phyloP scores from a whole-genome alignment of 2,888 invertebrate species.

The Enchytraeus crypticus region DNA sequence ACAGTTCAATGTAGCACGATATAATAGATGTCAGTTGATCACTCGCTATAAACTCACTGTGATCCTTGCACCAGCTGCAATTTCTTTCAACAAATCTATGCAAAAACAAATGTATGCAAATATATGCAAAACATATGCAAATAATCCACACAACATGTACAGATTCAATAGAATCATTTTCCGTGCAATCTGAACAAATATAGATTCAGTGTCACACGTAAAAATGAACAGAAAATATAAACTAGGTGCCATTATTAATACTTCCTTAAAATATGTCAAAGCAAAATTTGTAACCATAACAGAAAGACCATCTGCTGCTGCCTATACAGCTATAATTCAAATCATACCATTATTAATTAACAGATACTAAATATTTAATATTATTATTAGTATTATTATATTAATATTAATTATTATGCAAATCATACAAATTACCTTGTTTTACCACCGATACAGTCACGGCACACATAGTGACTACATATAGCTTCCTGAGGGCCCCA shows the following conservation, averaged over 20 bases:
- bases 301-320: too few relatives aligned
- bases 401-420: neutral
- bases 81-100: constrained; percentile 59
- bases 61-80: constrained; percentile 77
- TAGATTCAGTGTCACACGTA: too few relatives aligned
- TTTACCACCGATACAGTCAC: constrained; percentile 70
- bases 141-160: too few relatives aligned
- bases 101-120: neutral
- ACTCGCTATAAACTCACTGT: constrained; percentile 72
- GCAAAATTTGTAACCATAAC: too few relatives aligned
- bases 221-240: too few relatives aligned
- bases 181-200: neutral
- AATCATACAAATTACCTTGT: too few relatives aligned
- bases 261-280: too few relatives aligned
- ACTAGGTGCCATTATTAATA: too few relatives aligned
- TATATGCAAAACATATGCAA: too few relatives aligned
- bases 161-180: neutral
- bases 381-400: neutral
- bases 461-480: constrained; percentile 83
- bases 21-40: constrained; percentile 69
- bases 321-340: neutral
- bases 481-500: constrained; percentile 67
- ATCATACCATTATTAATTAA: neutral
- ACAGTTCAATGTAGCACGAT: constrained; percentile 79
- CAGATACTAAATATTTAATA: neutral